phyloP scores from a whole-genome alignment of 1,140 invertebrate genomes.

The Holcopasites calliopsidis region DNA sequence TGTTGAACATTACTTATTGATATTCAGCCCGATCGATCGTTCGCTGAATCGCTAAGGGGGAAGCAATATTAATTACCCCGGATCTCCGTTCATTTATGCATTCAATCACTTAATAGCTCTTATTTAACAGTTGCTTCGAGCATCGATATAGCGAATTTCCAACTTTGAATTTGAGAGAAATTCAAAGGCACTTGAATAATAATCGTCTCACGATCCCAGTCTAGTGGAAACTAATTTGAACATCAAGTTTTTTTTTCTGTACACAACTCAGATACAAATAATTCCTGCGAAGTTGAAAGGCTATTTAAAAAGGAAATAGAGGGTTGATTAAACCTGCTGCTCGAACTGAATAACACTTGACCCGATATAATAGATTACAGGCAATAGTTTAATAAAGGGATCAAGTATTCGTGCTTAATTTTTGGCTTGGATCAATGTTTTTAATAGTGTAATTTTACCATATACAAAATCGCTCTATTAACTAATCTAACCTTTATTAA shows the following conservation, averaged over 20 bases:
- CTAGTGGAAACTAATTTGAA: not conserved
- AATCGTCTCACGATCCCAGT: not conserved
- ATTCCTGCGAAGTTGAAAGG: too few relatives aligned
- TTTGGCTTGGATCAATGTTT: too few relatives aligned
- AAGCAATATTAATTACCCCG: constrained; percentile 44
- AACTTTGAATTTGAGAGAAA: not conserved
- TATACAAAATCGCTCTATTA: too few relatives aligned
- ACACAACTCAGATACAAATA: not conserved
- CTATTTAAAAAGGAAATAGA: not conserved
- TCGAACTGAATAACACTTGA: too few relatives aligned
- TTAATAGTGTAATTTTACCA: too few relatives aligned
- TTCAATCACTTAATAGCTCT: not conserved
- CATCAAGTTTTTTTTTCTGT: not conserved
- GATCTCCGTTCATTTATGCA: constrained; percentile 26
- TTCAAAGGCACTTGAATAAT: not conserved
- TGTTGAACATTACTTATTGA: constrained; percentile 19
- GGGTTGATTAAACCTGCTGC: not conserved
- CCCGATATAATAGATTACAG: too few relatives aligned
- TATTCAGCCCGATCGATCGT: not conserved
- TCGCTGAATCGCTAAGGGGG: not conserved
- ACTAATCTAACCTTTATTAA: too few relatives aligned
- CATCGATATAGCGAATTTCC: not conserved
- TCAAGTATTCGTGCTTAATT: too few relatives aligned
- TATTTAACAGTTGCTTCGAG: not conserved
- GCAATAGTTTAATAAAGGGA: too few relatives aligned